Evolutionary conservation across 2,113 vertebrate genomes (phyloP).

Genomic region (Grus americana): DNA sequence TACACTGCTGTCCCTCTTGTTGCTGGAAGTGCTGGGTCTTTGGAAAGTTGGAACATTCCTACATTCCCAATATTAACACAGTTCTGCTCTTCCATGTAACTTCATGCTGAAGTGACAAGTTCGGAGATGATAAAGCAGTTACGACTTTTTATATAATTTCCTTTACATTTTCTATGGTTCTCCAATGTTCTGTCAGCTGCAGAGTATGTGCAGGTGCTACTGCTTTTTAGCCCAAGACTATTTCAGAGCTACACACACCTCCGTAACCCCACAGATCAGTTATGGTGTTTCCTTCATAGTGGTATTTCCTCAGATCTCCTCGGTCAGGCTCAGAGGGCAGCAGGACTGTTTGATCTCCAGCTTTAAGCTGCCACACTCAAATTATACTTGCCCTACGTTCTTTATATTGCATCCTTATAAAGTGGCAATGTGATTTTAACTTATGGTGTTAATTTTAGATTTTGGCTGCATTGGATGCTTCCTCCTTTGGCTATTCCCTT

Average conservation of each 20-base stretch:
- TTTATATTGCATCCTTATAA: not conserved
- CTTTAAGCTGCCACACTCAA: not conserved
- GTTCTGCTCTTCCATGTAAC: not conserved
- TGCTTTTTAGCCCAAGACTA: not conserved
- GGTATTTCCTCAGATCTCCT: not conserved
- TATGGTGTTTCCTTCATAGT: not conserved
- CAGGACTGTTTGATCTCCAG: not conserved
- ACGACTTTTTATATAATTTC: not conserved
- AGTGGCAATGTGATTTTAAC: not conserved
- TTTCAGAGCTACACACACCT: rapidly evolving
- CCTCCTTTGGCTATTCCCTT: not conserved
- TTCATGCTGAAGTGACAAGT: not conserved
- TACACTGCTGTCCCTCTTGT: not conserved
- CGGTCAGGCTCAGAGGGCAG: not conserved
- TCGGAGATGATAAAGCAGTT: not conserved
- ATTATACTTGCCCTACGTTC: not conserved
- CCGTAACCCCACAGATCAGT: not conserved
- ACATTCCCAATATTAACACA: not conserved
- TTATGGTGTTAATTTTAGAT: not conserved
- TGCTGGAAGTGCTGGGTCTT: not conserved
- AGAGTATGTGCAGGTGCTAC: not conserved
- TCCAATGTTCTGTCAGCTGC: not conserved
- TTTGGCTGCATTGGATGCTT: not conserved
- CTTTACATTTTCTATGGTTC: not conserved
- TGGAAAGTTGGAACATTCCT: not conserved